Conservation (phyloP, 2,888 invertebrate species). For the Prionchulus punctatus region DNA sequence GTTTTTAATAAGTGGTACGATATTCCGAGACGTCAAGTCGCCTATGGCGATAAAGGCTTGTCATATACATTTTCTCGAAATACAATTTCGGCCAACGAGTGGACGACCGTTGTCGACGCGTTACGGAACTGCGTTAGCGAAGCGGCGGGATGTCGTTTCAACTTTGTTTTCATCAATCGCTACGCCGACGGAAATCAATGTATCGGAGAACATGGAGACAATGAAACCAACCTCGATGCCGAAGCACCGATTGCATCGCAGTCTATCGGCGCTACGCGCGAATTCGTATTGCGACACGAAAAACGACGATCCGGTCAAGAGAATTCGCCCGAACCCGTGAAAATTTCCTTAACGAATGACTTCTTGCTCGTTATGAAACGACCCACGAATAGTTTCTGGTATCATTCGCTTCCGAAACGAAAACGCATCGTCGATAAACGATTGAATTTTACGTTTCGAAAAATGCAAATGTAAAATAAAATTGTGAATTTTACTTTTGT, state of each 20-base stretch:
- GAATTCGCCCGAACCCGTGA: constrained; percentile 40
- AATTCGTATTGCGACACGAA: constrained; percentile 49
- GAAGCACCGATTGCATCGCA: constrained; percentile 50
- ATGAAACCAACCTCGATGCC: constrained; percentile 49
- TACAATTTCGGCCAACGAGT: no score
- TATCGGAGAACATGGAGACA: constrained; percentile 55
- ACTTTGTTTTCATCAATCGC: no score
- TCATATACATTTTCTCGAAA: no score
- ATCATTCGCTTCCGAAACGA: constrained; percentile 49
- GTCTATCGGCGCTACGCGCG: constrained; percentile 48
- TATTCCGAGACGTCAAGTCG: no score
- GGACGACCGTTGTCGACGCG: no score
- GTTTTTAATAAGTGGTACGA: no score
- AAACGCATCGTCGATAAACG: constrained; percentile 47
- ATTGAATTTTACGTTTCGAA: constrained; percentile 51
- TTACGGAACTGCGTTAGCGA: no score
- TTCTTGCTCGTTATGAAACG: constrained; percentile 52
- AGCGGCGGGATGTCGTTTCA: no score
- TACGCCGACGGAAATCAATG: constrained; percentile 52
- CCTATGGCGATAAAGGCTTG: no score
- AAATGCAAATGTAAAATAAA: constrained; percentile 14
- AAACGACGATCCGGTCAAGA: constrained; percentile 22
- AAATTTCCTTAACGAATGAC: constrained; percentile 47
- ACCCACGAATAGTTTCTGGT: constrained; percentile 54
- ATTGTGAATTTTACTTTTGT: no score